Evolutionary conservation across 2,797 vertebrate species (phyloP), one percentile per base, ranked within the genome.

Genomic region (Oreortyx pictus): DNA sequence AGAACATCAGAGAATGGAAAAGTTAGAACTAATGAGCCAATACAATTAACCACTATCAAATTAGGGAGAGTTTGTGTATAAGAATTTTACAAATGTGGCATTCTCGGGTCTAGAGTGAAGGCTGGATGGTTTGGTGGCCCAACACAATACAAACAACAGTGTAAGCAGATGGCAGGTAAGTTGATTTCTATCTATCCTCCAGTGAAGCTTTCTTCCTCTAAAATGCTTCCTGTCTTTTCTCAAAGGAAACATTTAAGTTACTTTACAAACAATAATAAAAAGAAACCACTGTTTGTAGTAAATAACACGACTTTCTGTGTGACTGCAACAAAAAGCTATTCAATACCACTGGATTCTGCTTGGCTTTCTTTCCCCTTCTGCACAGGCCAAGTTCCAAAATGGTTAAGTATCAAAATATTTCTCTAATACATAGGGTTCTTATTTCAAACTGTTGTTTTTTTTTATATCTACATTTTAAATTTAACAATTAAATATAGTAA

Each of bases 1-100:
- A 95, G 79, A 89, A 97, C 85, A 82, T 68, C 89, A 96, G 67
- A 79, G 89, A 95, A 97, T 64, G 62, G 80, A 97, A 97, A 97
- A 92, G 96, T 61, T 93, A 95, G 79, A 95, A 73, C 64, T 91
- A 76, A 59, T 60, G 59, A 89, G 44, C 8, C 78, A 54, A 85
- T 79, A 74, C 18, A 77, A 27, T 50, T 67, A 80, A 23, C 60
- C n/a, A 86, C 29, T 11, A 56, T 46, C 54, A 93, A 85, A 67
- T 64, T 9, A 52, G 14, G 9, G 25, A 52, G 47, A 82, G 41
- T 81, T 95, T 33, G 56, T 50, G 80, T 74, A 23, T 17, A 86
- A 92, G 75, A 9, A 59, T 86, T 43, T 92, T 82, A 68, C 11
- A 91, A 67, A 44, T 14, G 85, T 67, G 61, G 79, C 29, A 60